A percentile compares a stretch with the other conserved stretches of the same genome.
These are phyloP conservation scores for Platycnemis pennipes DNA, from an alignment of 2,888 invertebrate genomes.

Conservation along the genomic window DNA sequence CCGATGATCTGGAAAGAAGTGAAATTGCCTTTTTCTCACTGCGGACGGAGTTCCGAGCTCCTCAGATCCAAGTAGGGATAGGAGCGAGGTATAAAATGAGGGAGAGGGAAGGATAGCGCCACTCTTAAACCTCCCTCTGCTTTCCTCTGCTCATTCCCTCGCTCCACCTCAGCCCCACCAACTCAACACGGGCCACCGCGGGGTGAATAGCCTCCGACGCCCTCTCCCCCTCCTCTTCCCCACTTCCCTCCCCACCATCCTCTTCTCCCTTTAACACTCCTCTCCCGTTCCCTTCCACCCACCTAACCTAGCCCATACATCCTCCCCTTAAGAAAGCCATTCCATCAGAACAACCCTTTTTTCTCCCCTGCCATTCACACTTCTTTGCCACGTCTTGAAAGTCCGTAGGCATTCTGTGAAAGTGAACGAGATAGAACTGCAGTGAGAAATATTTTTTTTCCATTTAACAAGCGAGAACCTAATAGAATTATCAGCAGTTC, in stretches of 20 bases:
- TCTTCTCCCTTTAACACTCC: not conserved
- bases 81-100: not conserved
- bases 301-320: not conserved
- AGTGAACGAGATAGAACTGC: no score
- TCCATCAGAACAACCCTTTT: not conserved
- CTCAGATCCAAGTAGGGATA: not conserved
- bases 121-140: not conserved
- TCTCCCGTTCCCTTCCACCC: not conserved
- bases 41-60: not conserved
- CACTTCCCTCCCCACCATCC: slow-evolving; percentile 3
- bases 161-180: not conserved
- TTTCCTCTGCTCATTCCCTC: not conserved
- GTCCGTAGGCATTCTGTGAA: no score
- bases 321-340: slow-evolving; percentile 10
- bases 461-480: no score
- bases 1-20: no score
- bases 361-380: not conserved
- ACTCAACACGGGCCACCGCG: slow-evolving; percentile 62
- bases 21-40: no score
- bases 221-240: not conserved
- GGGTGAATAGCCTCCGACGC: slow-evolving; percentile 65
- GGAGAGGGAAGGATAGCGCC: not conserved
- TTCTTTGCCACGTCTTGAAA: no score
- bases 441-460: no score
- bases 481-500: no score